Base-by-base conservation (phyloP, 92 coral and sea anemone genomes). In the Actinostola sp. region DNA sequence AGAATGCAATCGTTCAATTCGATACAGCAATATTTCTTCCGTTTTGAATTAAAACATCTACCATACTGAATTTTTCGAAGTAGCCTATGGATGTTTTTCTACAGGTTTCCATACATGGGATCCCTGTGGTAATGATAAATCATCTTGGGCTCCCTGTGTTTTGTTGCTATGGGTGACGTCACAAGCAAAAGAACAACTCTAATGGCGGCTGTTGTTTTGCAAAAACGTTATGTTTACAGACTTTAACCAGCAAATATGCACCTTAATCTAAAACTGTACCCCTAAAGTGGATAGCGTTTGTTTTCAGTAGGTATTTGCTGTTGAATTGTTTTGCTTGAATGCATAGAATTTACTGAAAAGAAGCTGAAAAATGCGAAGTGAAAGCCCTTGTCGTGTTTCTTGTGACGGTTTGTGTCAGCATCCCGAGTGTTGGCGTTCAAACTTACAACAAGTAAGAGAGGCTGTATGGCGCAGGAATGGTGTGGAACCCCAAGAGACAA, bases 361-460 rank as follows among this genome's bases (percentile, higher is more conserved):
- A 36, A 32, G 59, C 23, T 9, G 10, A 39, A 41, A 46, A 44
- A 75, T 84, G 89, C 79, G 61, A 38, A 33, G 75, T 24, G 78
- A 60, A 41, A 66, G 81, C 75, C 73, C 82, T 15, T 15, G 67
- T 26, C 71, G 71, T 56, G 77, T 76, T 8, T 89, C 90, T 78
- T 84, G 80, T 41, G 86, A 85, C 32, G 30, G 77, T 34, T 64
- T 95, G 29, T 95, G 99, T 57, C 99, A 95, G 62, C 99, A 95
- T 79, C 99, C 99, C 26, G 97, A 88, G 45, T 95, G 99, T 66
- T 95, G 99, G 99, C 80, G 79, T 48, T 80, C 94, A 15, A 89
- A 89, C 54, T 70, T 95, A 29, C 94, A 86, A 32, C 87, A 76
- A 33, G 99, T 89, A 15, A 86, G 89, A 77, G 91, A 91, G 31